Base-by-base conservation (phyloP, 2,113 vertebrate genomes). In the Maccullochella peelii region DNA sequence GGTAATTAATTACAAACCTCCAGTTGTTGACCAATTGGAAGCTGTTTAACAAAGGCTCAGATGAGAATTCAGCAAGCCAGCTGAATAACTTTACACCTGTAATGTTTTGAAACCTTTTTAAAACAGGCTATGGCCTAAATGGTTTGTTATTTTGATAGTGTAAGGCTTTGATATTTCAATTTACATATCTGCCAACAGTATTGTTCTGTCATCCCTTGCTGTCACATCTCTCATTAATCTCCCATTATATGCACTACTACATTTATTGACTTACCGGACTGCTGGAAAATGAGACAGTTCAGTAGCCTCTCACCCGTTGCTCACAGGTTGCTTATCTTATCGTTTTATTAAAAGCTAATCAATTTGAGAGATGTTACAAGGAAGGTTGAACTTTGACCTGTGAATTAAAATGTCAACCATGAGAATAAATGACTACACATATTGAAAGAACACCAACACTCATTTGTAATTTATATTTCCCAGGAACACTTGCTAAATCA, bases 1-100 rank as follows among this genome's bases (percentile, higher is more conserved):
- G 71, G 55, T 81, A 68, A 86, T 82, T 76, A 80, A 88, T 84
- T 79, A 79, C 57, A 81, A 85, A 78, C 52, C 44, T 83, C 44
- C 66, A 79, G 72, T 78, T 77, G 73, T 42, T 69, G 72, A 87
- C 49, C 71, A 72, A 47, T 80, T 40, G 33, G n/a, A 79, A 76
- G 62, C 36, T 65, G 69, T 69, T 87, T 59, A 69, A 86, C 72
- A 79, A 82, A 61, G 44, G 4, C 78, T 59, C n/a, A 33, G 27
- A 57, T 65, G 59, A 82, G 54, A 78, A 47, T 71, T 62, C 40
- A 44, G 52, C 47, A 47, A 25, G 59, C 55, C 55, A 25, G 21
- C 11, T 69, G 40, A 58, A 30, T 54, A 1, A 30, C 61, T 69
- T 38, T 12, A 72, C 44, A 74, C 21, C 58, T 74, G 63, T 21